phyloP scores from a whole-genome alignment of 2,888 invertebrate species.

The Melanophora roralis region DNA sequence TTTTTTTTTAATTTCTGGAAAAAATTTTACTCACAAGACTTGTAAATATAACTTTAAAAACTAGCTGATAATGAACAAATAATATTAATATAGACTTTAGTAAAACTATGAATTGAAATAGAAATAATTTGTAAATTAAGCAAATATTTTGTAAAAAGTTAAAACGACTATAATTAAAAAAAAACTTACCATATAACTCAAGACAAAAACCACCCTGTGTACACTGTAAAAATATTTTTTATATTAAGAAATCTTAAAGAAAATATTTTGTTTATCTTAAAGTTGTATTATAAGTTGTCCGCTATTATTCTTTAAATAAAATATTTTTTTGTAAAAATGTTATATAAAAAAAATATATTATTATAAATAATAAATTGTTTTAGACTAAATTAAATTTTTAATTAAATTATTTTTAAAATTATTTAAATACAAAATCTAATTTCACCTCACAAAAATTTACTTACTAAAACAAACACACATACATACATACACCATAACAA shows the following conservation, averaged over 20 bases:
- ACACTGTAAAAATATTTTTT: constrained; percentile 62
- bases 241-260: constrained; percentile 5
- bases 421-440: constrained; percentile 55
- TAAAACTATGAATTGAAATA: constrained; percentile 27
- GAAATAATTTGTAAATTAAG: constrained; percentile 60
- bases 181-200: constrained; percentile 57
- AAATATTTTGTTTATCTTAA: constrained; percentile 20
- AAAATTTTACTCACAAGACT: constrained; percentile 72
- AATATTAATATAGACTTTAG: constrained; percentile 59
- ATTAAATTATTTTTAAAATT: constrained; percentile 57
- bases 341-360: constrained; percentile 43
- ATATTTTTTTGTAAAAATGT: constrained; percentile 57
- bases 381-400: constrained; percentile 60
- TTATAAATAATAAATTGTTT: constrained; percentile 36
- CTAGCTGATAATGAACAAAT: constrained; percentile 67
- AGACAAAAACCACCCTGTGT: constrained; percentile 62
- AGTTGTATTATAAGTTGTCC: constrained; percentile 54
- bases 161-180: constrained; percentile 24
- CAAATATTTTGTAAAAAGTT: constrained; percentile 66
- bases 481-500: no score
- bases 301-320: background rate
- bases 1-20: background rate
- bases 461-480: background rate
- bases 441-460: background rate
- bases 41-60: constrained; percentile 70